These are phyloP conservation scores for Saccopteryx leptura DNA, from an alignment of 2,113 vertebrate species.

Conservation along the genomic window DNA sequence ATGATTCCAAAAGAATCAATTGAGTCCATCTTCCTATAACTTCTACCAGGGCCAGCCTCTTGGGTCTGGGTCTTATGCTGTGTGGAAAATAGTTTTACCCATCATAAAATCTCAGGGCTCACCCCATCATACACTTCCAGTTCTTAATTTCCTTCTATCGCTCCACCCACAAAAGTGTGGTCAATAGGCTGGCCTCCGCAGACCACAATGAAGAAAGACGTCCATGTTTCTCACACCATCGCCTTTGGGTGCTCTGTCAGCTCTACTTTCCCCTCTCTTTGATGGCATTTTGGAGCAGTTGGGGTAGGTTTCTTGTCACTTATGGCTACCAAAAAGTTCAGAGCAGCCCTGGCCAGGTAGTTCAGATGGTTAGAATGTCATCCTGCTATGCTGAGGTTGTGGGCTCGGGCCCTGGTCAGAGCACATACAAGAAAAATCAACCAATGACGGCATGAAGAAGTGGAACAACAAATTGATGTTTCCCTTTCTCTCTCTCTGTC, in stretches of 20 bases:
- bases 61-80: not conserved
- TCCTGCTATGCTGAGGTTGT: too few species aligned
- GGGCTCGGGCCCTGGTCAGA: too few species aligned
- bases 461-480: too few species aligned
- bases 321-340: not conserved
- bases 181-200: not conserved
- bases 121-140: not conserved
- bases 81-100: not conserved
- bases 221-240: not conserved
- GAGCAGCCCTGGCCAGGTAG: not conserved
- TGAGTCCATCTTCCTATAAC: not conserved
- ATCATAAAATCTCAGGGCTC: not conserved
- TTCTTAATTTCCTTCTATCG: not conserved
- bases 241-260: not conserved
- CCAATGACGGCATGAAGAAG: too few species aligned
- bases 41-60: not conserved
- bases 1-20: not conserved
- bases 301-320: not conserved
- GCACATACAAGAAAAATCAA: too few species aligned
- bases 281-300: not conserved
- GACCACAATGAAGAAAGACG: not conserved
- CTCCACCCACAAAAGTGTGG: not conserved
- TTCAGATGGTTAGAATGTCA: too few species aligned
- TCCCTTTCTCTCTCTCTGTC: too few species aligned
- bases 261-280: not conserved